phyloP scores from a whole-genome alignment of 1,140 invertebrate species.

The Habropoda laboriosa region DNA sequence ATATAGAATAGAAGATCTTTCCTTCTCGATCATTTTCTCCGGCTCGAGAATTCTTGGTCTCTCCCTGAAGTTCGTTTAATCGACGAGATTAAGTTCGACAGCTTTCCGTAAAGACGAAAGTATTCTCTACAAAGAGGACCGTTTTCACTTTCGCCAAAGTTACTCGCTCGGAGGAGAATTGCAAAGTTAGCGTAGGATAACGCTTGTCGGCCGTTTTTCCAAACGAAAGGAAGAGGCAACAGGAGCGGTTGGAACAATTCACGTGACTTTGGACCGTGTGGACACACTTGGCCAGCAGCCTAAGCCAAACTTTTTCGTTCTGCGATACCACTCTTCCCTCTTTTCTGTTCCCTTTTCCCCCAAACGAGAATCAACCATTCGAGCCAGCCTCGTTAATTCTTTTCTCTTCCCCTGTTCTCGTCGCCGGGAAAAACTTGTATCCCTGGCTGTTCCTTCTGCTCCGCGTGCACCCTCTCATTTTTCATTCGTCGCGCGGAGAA shows the following conservation, averaged over 20 bases:
- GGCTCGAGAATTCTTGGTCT: no score
- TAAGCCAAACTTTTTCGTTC: constrained; percentile 54
- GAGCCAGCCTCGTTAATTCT: constrained; percentile 52
- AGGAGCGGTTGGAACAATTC: constrained; percentile 45
- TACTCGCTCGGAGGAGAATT: constrained; percentile 46
- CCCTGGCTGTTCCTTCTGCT: constrained; percentile 9
- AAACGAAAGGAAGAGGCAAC: background rate
- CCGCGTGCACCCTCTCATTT: constrained; percentile 49
- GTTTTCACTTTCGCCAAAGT: constrained; percentile 11
- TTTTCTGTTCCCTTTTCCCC: background rate
- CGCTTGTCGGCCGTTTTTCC: constrained; percentile 25
- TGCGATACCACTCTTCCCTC: constrained; percentile 26
- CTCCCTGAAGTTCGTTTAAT: no score
- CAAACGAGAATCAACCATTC: constrained; percentile 47
- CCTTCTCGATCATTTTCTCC: no score
- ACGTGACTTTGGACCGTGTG: constrained; percentile 51
- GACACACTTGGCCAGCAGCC: constrained; percentile 48
- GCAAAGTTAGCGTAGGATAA: constrained; percentile 54
- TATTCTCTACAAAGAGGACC: background rate
- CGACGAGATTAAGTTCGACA: no score
- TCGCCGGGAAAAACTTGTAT: constrained; percentile 49
- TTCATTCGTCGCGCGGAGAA: constrained; percentile 61
- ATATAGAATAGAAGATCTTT: no score
- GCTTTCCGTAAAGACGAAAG: no score
- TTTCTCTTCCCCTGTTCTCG: constrained; percentile 45